A percentile compares a stretch with the other conserved stretches of the same genome.
Evolutionary conservation across 2,888 invertebrate genomes (phyloP).

Genomic region (Chrysomela aeneicollis): DNA sequence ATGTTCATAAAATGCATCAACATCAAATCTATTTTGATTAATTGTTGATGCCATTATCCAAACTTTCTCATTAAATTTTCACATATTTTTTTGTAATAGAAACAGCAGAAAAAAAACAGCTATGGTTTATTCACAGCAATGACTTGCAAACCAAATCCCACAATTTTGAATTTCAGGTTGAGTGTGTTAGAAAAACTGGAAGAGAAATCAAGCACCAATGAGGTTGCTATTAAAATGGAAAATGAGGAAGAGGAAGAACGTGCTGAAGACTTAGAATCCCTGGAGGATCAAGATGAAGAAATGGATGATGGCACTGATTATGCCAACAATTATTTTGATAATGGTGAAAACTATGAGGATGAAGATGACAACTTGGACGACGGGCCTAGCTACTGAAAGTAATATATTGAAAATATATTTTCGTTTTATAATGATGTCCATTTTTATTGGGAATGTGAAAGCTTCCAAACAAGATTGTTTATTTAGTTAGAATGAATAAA

Average conservation of each 20-base stretch:
- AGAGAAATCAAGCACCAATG: slow-evolving; percentile 59
- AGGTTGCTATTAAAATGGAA: slow-evolving; percentile 55
- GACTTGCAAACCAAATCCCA: slow-evolving; percentile 12
- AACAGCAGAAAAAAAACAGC: no score
- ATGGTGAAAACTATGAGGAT: slow-evolving; percentile 86
- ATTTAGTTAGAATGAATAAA: no score
- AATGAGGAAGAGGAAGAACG: slow-evolving; percentile 66
- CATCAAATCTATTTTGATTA: no score
- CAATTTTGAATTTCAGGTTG: slow-evolving; percentile 42
- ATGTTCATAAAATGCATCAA: no score
- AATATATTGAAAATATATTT: not conserved
- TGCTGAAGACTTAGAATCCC: slow-evolving; percentile 66
- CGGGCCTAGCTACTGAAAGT: slow-evolving; percentile 77
- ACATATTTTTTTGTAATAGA: no score
- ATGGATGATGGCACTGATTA: slow-evolving; percentile 91
- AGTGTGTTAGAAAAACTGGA: slow-evolving; percentile 71
- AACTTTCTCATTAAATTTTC: no score
- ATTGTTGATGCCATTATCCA: no score
- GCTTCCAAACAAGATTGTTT: no score
- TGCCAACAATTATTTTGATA: slow-evolving; percentile 87
- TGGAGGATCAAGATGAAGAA: slow-evolving; percentile 79
- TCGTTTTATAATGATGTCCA: no score
- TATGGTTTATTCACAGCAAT: not conserved
- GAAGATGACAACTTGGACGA: slow-evolving; percentile 88
- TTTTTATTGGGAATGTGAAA: no score